Evolutionary conservation across 2,888 invertebrate species (phyloP), one percentile per base, ranked within the genome.

Genomic region (Conistra vaccinii): DNA sequence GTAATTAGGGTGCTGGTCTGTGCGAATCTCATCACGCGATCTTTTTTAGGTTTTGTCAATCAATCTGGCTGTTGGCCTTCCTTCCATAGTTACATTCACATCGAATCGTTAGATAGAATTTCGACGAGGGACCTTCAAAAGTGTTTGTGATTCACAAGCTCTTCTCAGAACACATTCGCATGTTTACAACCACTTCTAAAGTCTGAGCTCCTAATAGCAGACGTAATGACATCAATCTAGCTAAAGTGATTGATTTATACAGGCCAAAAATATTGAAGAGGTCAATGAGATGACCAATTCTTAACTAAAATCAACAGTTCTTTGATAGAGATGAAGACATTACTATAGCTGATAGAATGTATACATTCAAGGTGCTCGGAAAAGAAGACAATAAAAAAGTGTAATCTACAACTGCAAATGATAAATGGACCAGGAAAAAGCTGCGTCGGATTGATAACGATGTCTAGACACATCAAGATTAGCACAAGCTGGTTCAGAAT

Each of bases 191-290:
- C 62, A 77, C 78, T 78, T 57, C 39, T 71, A 70, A 70, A 71
- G 48, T 78, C 72, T 71, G 32, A 69, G 75, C 45, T 73, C 55
- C 42, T 79, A 73, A 51, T 67, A 73, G 42, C 29, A 78, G 48
- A 69, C 63, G 63, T 69, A 80, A 79, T 76, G 80, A 69, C 72
- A 76, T 63, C 80, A 82, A 53, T 45, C 32, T 35, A 66, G 39
- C 29, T 35, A 29, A 35, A 78, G 20, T 83, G 76, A 80, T 76
- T 80, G 76, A 83, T 82, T 68, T 76, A 73, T 26, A 57, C 57
- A 53, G 69, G 69, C 72, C 67, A 83, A 83, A 80, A 67, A 71
- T 75, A 75, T 83, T 84, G 48, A 67, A 58, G 62, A 60, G 84
- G 67, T 83, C 61, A 84, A 80, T 29, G 17, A 73, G 57, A 60